Base-by-base conservation (phyloP, 2,888 invertebrate species). In the Brachyptera putata region DNA sequence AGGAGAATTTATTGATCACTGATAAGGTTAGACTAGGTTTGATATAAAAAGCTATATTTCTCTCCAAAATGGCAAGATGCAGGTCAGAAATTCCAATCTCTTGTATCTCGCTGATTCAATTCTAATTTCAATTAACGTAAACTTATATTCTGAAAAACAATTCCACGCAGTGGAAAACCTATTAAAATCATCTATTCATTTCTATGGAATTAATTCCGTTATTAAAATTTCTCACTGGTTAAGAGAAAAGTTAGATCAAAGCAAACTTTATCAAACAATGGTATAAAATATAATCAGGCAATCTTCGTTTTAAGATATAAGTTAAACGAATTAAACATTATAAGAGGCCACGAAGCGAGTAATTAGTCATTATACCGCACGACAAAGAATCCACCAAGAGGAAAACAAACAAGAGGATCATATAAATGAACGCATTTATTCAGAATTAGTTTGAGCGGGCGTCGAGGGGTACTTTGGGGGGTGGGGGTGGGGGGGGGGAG, bases 111-210 rank as follows among this genome's bases (percentile, higher is more conserved):
- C 21, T 36, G 53, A 53, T 53, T 53, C 53, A 36, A 53, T 53
- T 53, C n/a, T 36, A 53, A 53, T 53, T 53, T 53, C 53, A 53
- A 53, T 53, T 53, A 53, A 30, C 53, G n/a, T 13, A 34, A 53
- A 16, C 34, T 34, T 37, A 36, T 53, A 53, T 53, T n/a, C 53
- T 18, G 30, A 18, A 34, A 36, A 34, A 34, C 34, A 53, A 36
- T 53, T 26, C 36, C 37, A n/a, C n/a, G n/a, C n/a, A n/a, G n/a
- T 11, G 21, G 34, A 53, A 46, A 46, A 53, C 53, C 36, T 53
- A 53, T 53, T 53, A 53, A 53, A 53, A 46, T 46, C 49, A 16
- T 16, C 53, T 34, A 53, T 53, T 53, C 53, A 36, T 53, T 53
- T 22, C 16, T 16, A n/a, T 36, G 21, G 34, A 53, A 16, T 53